These are phyloP conservation scores for Apamea crenata DNA, from an alignment of 2,888 invertebrate genomes.

Conservation along the genomic window DNA sequence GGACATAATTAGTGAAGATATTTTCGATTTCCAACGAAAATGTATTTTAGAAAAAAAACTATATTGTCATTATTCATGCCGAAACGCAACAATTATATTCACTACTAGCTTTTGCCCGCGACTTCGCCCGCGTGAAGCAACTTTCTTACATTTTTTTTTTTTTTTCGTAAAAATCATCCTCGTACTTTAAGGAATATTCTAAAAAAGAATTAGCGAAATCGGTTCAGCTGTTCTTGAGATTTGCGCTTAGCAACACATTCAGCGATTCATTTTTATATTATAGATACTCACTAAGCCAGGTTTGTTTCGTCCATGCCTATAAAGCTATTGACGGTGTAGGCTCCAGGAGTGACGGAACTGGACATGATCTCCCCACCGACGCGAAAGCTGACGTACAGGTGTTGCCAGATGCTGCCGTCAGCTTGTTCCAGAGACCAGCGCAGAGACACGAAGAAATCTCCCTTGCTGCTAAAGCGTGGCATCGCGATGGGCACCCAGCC, in stretches of 20 bases:
- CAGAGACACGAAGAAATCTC: constrained; percentile 84
- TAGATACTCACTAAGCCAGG: constrained; percentile 81
- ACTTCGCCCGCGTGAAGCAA: too few species aligned
- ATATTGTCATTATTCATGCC: too few species aligned
- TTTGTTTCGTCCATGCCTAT: constrained; percentile 88
- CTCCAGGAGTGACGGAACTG: constrained; percentile 88
- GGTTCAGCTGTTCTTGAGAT: too few species aligned
- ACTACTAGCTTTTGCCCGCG: too few species aligned
- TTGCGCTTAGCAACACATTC: too few species aligned
- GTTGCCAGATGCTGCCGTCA: constrained; percentile 89
- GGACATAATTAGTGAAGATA: neutral
- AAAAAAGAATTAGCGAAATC: too few species aligned
- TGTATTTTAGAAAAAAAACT: neutral
- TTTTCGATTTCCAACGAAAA: neutral
- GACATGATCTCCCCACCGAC: constrained; percentile 77
- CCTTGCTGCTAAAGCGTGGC: constrained; percentile 89
- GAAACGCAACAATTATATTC: neutral
- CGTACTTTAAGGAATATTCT: too few species aligned
- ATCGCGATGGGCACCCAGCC: constrained; percentile 93
- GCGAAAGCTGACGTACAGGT: constrained; percentile 81
- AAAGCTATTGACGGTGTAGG: constrained; percentile 91
- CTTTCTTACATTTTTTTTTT: too few species aligned
- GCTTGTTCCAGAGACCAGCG: constrained; percentile 83
- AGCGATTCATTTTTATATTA: too few species aligned
- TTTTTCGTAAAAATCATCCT: too few species aligned